These are phyloP conservation scores for Salpingus planirostris DNA, from an alignment of 2,888 invertebrate genomes.

Conservation along the genomic window DNA sequence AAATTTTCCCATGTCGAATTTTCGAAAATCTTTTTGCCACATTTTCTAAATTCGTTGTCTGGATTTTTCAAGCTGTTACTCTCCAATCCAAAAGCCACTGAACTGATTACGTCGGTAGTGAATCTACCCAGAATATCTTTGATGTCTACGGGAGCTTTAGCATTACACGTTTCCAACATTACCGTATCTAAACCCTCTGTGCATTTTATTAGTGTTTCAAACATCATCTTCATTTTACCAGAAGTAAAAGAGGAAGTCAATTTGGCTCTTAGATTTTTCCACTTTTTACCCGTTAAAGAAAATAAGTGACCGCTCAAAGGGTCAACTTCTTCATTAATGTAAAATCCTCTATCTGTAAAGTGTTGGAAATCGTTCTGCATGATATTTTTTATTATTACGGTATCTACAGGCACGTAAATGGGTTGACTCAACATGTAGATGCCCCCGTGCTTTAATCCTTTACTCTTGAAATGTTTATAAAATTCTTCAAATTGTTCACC, in stretches of 20 bases:
- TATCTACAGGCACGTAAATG: conserved; percentile 29
- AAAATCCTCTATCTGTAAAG: conserved; percentile 32
- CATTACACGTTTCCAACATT: conserved; percentile 18
- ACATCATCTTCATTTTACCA: conserved; percentile 42
- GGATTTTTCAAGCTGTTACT: conserved; percentile 47
- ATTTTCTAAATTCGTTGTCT: conserved; percentile 41
- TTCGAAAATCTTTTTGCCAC: conserved; percentile 13
- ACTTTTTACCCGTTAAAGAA: conserved; percentile 31
- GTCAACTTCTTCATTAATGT: conserved; percentile 28
- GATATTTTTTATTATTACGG: conserved; percentile 31
- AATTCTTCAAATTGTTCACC: conserved; percentile 11
- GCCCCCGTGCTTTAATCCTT: conserved; percentile 22
- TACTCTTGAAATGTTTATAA: conserved; percentile 17
- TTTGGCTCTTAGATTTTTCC: conserved; percentile 38
- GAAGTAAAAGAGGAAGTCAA: conserved; percentile 41
- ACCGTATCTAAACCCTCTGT: conserved; percentile 25
- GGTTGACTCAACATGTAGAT: conserved; percentile 23
- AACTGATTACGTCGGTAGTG: conserved; percentile 44
- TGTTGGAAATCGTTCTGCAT: conserved; percentile 33
- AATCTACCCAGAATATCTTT: conserved; percentile 40
- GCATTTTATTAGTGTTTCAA: conserved; percentile 29
- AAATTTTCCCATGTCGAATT: conserved; percentile 14
- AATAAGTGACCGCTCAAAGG: conserved; percentile 29
- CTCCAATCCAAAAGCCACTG: conserved; percentile 51
- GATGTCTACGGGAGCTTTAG: conserved; percentile 33